Percentiles rank a stretch among this genome's conserved stretches.
phyloP scores from a whole-genome alignment of 2,113 vertebrate species.

The Malurus melanocephalus region DNA sequence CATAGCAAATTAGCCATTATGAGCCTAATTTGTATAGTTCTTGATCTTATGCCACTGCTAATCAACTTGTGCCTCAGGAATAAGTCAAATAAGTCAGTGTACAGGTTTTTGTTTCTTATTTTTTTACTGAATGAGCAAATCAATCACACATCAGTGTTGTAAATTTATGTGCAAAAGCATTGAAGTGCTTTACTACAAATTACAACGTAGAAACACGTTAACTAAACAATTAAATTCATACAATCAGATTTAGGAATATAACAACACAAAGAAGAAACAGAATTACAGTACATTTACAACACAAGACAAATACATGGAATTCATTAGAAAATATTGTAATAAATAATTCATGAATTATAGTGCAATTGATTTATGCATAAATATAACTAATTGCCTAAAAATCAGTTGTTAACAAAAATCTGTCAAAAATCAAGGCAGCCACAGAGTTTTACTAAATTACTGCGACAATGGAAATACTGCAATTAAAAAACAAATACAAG shows the following conservation, averaged over 20 bases:
- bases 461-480: constrained; percentile 85
- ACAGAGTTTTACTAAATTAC: constrained; percentile 85
- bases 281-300: constrained; percentile 90
- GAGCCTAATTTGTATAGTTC: neutral
- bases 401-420: constrained; percentile 85
- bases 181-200: constrained; percentile 94
- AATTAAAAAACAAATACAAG: constrained; percentile 85
- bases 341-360: constrained; percentile 92
- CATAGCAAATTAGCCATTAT: neutral
- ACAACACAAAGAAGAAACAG: constrained; percentile 88
- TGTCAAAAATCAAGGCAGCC: constrained; percentile 88
- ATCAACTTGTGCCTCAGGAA: constrained; percentile 34
- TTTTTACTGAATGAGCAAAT: constrained; percentile 83
- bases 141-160: constrained; percentile 81
- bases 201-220: constrained; percentile 88
- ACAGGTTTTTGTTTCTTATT: constrained; percentile 64
- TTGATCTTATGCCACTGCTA: neutral
- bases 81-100: constrained; percentile 74
- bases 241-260: constrained; percentile 87
- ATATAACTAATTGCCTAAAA: constrained; percentile 89
- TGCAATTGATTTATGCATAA: constrained; percentile 98
- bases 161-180: constrained; percentile 90
- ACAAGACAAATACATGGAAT: constrained; percentile 88
- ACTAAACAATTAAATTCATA: constrained; percentile 87
- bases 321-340: constrained; percentile 89